phyloP scores from a whole-genome alignment of 2,888 invertebrate species.

The Stenotaenia linearis region DNA sequence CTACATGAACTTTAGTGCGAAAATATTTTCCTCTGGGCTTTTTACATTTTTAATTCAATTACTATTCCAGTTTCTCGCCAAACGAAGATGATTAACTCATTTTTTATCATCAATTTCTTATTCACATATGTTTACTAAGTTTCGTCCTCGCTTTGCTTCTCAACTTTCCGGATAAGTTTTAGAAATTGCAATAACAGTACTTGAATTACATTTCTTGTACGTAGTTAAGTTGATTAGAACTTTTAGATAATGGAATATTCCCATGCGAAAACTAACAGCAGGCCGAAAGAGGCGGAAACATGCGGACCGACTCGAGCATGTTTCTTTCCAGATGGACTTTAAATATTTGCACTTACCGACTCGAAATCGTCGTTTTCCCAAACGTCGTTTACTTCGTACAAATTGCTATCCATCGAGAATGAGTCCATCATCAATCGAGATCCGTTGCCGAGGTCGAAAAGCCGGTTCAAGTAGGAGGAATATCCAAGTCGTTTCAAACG shows the following conservation, averaged over 20 bases:
- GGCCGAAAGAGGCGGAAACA: background rate
- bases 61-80: too few species aligned
- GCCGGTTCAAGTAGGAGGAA: background rate
- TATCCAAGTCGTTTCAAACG: background rate
- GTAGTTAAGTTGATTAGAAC: background rate
- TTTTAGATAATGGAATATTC: background rate
- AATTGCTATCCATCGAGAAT: background rate
- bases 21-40: too few species aligned
- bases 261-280: background rate
- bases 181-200: background rate
- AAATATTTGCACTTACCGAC: background rate
- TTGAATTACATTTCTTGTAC: background rate
- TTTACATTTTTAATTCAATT: too few species aligned
- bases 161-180: background rate
- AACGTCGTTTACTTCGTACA: background rate
- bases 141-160: background rate
- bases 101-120: background rate
- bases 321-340: background rate
- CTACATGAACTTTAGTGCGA: too few species aligned
- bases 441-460: slow-evolving; percentile 9
- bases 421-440: background rate
- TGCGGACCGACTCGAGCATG: background rate
- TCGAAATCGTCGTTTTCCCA: background rate
- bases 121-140: background rate
- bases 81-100: too few species aligned